phyloP scores from a whole-genome alignment of 1,140 invertebrate genomes.

The Drosophila kikkawai region DNA sequence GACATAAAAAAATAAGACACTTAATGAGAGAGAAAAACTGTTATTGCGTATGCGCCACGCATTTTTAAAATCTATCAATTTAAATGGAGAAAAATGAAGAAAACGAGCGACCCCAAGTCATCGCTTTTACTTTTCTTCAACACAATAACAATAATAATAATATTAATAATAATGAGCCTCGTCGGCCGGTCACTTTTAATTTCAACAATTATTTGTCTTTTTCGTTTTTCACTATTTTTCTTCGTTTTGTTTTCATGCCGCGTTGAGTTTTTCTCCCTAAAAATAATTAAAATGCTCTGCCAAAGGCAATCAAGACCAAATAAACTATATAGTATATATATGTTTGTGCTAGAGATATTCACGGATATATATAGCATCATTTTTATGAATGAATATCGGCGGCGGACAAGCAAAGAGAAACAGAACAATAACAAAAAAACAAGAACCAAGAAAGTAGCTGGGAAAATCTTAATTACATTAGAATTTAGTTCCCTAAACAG shows the following conservation, averaged over 20 bases:
- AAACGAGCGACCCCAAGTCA: background rate
- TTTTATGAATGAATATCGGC: conserved; percentile 32
- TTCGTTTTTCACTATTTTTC: background rate
- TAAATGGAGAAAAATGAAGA: conserved; percentile 6
- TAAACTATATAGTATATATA: conserved; percentile 45
- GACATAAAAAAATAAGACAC: conserved; percentile 18
- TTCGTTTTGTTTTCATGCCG: conserved; percentile 43
- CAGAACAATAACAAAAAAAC: background rate
- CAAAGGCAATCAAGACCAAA: conserved; percentile 61
- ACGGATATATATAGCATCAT: background rate
- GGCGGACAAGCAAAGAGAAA: conserved; percentile 12
- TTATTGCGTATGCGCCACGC: conserved; percentile 47
- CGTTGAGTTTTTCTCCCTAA: conserved; percentile 42
- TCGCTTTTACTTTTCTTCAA: conserved; percentile 59
- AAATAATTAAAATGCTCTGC: conserved; percentile 68
- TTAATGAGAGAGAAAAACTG: conserved; percentile 43
- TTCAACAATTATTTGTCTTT: conserved; percentile 74
- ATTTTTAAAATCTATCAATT: conserved; percentile 47
- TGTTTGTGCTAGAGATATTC: background rate
- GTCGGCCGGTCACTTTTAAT: conserved; percentile 66
- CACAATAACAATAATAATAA: conserved; percentile 46
- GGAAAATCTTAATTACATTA: conserved; percentile 24
- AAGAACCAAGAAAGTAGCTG: conserved; percentile 1
- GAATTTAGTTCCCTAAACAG: conserved; percentile 20
- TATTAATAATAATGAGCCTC: conserved; percentile 28